Base-by-base conservation (phyloP, 1,140 invertebrate genomes). In the Adoxophyes honmai region DNA sequence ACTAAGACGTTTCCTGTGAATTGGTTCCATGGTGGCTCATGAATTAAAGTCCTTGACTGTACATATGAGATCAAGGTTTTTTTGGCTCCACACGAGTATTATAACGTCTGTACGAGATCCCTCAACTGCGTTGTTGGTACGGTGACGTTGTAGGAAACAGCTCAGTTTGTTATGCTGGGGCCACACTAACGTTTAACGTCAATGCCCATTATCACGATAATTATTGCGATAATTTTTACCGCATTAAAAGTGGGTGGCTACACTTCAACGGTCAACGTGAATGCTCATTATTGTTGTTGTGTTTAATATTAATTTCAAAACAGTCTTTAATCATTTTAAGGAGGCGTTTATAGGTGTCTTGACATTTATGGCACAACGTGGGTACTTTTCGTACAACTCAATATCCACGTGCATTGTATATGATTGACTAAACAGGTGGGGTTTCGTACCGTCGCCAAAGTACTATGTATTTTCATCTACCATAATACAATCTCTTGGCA, bases 401-500 rank as follows among this genome's bases (percentile, higher is more conserved):
- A 38, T 14, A 14, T 38, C 36, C 36, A 38, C 36, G 36, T 38
- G 36, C 36, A 38, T 38, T 38, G 36, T 14, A 38, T 38, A 38
- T 14, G 15, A 38, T 38, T 38, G 13, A 38, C 36, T 14, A 13
- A 38, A 38, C 15, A 38, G 36, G 15, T 38, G 13, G 36, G 36
- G 36, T 38, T 38, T 38, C 36, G 36, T 38, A 38, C 11, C 36
- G 36, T 38, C 36, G 36, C 36, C 36, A 15, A 38, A 38, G 36
- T 38, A 38, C 36, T 36, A 11, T 36, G 35, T 36, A 36, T 36
- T 36, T 36, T 11, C 11, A 38, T 38, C 36, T 15, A 38, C 36
- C 36, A 38, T 38, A 38, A 6, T 14, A 15, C 36, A 1, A 38
- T 38, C 36, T 38, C 36, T 36, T 11, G 35, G 35, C 35, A 36